phyloP scores from a whole-genome alignment of 2,113 vertebrate genomes.

The Glaucomys volans region DNA sequence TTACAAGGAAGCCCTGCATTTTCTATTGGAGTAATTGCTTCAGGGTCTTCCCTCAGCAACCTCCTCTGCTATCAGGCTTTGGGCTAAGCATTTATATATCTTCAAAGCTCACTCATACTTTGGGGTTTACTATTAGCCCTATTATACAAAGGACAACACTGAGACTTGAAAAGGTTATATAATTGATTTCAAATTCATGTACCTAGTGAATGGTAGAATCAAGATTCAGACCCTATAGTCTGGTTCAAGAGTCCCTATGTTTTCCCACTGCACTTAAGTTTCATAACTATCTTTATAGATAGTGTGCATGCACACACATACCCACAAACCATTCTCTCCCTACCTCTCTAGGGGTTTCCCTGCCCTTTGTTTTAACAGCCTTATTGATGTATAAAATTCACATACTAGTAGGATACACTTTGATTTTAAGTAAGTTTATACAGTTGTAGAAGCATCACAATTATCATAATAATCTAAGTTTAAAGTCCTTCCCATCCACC shows the following conservation, averaged over 20 bases:
- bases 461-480: constrained; percentile 18
- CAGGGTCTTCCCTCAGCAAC: not conserved
- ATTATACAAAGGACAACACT: not conserved
- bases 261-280: constrained; percentile 20
- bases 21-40: constrained; percentile 10
- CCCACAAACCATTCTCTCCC: not conserved
- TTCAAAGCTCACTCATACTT: not conserved
- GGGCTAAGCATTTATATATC: not conserved
- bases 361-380: not conserved
- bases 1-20: not conserved
- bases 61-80: not conserved
- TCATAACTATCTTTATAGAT: not conserved
- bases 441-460: not conserved
- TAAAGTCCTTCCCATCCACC: not conserved
- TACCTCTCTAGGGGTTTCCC: not conserved
- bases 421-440: constrained; percentile 18
- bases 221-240: not conserved
- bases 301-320: too few species aligned
- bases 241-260: not conserved
- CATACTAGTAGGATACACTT: not conserved
- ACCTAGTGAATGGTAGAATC: not conserved
- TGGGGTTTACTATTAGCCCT: not conserved
- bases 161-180: not conserved
- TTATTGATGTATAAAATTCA: constrained; percentile 37
- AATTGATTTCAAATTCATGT: not conserved